Conservation (phyloP, 2,113 vertebrate genomes). For the Himantopus leucocephalus region DNA sequence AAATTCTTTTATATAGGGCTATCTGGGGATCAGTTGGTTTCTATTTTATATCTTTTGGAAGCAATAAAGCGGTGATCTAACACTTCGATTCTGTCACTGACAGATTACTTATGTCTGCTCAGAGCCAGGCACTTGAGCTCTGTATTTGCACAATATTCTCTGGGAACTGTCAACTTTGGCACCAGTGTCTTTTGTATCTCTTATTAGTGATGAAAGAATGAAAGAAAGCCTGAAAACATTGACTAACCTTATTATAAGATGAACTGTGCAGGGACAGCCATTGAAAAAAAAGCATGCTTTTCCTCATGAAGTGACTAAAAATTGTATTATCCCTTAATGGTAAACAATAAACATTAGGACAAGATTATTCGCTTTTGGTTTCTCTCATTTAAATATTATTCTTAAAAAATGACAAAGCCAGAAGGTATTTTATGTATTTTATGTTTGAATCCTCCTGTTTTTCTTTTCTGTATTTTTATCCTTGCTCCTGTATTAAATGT, state of each 20-base stretch:
- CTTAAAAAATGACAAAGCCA: neutral
- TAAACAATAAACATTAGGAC: neutral
- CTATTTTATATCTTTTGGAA: conserved; percentile 25
- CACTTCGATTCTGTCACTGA: neutral
- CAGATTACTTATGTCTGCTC: neutral
- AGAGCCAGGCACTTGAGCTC: neutral
- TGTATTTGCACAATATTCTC: conserved; percentile 25
- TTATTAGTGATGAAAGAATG: neutral
- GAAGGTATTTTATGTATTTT: neutral
- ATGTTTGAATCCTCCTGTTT: neutral
- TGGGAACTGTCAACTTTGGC: neutral
- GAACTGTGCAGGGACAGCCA: neutral
- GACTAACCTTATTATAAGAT: neutral
- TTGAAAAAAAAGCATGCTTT: neutral
- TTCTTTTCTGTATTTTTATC: neutral
- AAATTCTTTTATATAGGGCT: neutral
- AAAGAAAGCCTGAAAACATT: neutral
- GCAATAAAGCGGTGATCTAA: conserved; percentile 30
- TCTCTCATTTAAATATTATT: neutral
- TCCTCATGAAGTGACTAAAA: neutral
- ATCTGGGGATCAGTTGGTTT: conserved; percentile 5
- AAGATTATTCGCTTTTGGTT: neutral
- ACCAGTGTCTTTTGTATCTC: neutral
- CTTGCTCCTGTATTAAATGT: neutral
- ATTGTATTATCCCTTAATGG: neutral